phyloP scores from a whole-genome alignment of 1,140 invertebrate genomes.

The Papilio xuthus region DNA sequence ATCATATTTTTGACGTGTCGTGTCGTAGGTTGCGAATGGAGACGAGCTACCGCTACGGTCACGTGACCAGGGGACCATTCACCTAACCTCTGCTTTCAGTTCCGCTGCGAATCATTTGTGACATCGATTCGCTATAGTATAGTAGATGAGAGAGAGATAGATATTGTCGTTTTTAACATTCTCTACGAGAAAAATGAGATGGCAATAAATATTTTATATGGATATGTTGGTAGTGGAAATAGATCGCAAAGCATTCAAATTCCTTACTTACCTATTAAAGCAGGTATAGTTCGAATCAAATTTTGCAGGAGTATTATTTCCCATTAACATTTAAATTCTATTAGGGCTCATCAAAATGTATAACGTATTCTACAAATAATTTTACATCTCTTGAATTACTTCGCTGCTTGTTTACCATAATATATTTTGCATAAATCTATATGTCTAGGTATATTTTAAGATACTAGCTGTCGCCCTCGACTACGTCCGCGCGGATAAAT shows the following conservation, averaged over 20 bases:
- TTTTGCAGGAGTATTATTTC: slow-evolving; percentile 21
- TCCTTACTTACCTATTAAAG: background rate
- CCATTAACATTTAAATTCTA: slow-evolving; percentile 33
- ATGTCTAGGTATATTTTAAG: no score
- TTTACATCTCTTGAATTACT: slow-evolving; percentile 22
- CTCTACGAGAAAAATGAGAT: background rate
- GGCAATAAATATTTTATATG: no score
- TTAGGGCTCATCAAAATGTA: slow-evolving; percentile 25
- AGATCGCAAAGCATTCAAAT: background rate
- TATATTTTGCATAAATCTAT: background rate
- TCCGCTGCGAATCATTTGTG: slow-evolving; percentile 21
- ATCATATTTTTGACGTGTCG: background rate
- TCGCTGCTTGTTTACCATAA: slow-evolving; percentile 6
- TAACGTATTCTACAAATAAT: slow-evolving; percentile 27
- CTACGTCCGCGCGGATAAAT: no score
- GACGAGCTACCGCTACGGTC: slow-evolving; percentile 38
- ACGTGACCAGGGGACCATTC: slow-evolving; percentile 31
- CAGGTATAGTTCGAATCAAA: background rate
- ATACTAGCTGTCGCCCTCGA: no score
- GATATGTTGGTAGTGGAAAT: background rate
- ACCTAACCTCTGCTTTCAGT: slow-evolving; percentile 40
- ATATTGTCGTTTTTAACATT: background rate
- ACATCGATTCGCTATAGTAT: slow-evolving; percentile 24
- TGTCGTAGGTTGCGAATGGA: slow-evolving; percentile 24
- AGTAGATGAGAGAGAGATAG: background rate